Conservation (phyloP, 2,797 vertebrate species). For the Clarias pachynema region DNA sequence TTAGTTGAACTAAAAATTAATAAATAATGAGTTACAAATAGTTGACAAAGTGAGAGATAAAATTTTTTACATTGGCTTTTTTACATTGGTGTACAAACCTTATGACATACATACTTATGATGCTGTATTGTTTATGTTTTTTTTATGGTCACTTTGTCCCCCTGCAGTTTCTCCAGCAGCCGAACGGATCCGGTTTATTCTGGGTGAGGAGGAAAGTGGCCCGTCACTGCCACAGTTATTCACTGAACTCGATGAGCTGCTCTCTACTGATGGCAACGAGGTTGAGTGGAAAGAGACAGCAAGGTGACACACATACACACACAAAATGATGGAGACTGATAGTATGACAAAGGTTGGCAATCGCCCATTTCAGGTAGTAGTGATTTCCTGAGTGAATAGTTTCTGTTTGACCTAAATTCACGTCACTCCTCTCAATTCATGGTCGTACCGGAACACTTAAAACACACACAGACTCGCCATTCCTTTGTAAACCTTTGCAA, state of each 20-base stretch:
- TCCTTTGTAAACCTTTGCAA: background rate
- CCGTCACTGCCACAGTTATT: slow-evolving; percentile 95
- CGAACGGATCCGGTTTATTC: slow-evolving; percentile 93
- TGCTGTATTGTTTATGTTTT: background rate
- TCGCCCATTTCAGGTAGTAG: background rate
- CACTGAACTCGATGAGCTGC: slow-evolving; percentile 94
- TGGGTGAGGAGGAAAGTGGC: slow-evolving; percentile 96
- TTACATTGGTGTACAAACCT: too few relatives aligned
- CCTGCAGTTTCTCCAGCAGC: slow-evolving; percentile 89
- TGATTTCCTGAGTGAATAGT: background rate
- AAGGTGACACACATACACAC: slow-evolving; percentile 77
- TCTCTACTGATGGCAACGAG: slow-evolving; percentile 91
- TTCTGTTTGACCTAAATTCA: background rate
- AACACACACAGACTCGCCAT: background rate
- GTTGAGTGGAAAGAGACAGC: slow-evolving; percentile 99
- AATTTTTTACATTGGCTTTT: background rate
- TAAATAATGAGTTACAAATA: background rate
- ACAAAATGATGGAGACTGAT: background rate
- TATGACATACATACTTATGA: background rate
- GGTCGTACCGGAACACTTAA: background rate
- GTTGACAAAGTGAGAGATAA: background rate
- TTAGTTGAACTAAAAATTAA: background rate
- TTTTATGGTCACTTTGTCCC: background rate
- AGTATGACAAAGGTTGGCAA: background rate
- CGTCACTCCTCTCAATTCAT: background rate